Base-by-base conservation (phyloP, 35 echinoderm and acorn worm species). In the Stichopus chloronotus region DNA sequence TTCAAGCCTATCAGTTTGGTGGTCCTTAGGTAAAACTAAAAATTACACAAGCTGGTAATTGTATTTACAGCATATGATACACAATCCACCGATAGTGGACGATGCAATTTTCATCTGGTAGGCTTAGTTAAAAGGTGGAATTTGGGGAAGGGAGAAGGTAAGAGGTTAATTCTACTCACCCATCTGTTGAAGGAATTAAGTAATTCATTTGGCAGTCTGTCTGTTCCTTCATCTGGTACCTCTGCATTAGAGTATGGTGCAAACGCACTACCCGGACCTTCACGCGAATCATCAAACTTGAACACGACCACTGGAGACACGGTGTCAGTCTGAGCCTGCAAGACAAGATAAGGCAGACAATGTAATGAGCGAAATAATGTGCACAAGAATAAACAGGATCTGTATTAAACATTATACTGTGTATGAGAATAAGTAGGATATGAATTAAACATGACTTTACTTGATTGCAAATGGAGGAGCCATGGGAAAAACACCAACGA, bases 301-400 rank as follows among this genome's bases (percentile, higher is more conserved):
- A 98, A 98, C 69, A 98, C 94, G 30, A 98, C 94, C 12, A 98
- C 91, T 58, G 96, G 92, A 22, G 96, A 98, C 7, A 98, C 92
- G 13, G 93, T 93, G 72, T 98, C 96, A 58, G 90, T 92, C 87
- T 98, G 96, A 20, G 92, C 83, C 96, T 98, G 76, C 8, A 92
- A 59, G 24, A 57, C 17, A 58, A 87, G 16, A 88, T 7, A 65
- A 52, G 25, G 23, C 4, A 94, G 17, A 60, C 16, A 16, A 90
- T 68, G 9, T 8, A 3, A 43, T 5, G 6, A 86, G 0, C 63
- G 30, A 52, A 90, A 88, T 21, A 52, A 53, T 43, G 30, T 43
- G 30, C 30, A 43, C 3, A 3, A 43, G 30, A 43, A 43, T 43
- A 43, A 43, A 43, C 30, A 43, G 1, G 4, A 81, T 53, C n/a